Base-by-base conservation (phyloP, 2,113 vertebrate species). In the Daboia siamensis region DNA sequence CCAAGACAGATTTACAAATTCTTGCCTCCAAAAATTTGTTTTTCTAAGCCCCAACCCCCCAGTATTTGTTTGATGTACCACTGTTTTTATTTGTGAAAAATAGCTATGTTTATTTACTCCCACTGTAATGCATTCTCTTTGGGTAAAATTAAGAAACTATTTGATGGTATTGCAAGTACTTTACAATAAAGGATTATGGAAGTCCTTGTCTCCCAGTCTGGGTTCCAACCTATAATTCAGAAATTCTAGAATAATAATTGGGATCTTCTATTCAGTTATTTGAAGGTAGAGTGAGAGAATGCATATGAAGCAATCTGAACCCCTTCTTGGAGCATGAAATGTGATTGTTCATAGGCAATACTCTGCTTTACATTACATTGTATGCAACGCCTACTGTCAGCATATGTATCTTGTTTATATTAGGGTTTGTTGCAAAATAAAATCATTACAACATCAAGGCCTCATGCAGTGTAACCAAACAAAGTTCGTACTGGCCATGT, bases 361-460 rank as follows among this genome's bases (percentile, higher is more conserved):
- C 12, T 0, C 0, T 23, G 54, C 6, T 69, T 95, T 93, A 93
- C 91, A 94, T 94, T 91, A 92, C 93, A 94, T 61, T 93, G 17
- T 61, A 46, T 0, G 74, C 87, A 91, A 93, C 93, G 94, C 94
- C 10, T 90, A 87, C 93, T 94, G 48, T 0, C 91, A 96, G 96
- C 96, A 55, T 93, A 57, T 89, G 96, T 90, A 94, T 93, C 93
- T 84, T 24, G 44, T 9, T 92, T 92, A 94, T 92, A 26, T 33
- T 88, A 94, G 93, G 86, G 92, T 92, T 94, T 86, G 87, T 2
- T 56, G 80, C 64, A 91, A 52, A 95, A 86, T 0, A 17, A 61
- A 86, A 29, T 90, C 92, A 90, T 95, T 95, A 94, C 95, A 95
- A 94, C 95, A 96, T 5, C 26, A 86, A 44, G 93, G 54, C 94